Percentiles rank a stretch among this genome's conserved stretches.
phyloP scores from a whole-genome alignment of 2,888 invertebrate genomes.

The Caenorhabditis sp. region DNA sequence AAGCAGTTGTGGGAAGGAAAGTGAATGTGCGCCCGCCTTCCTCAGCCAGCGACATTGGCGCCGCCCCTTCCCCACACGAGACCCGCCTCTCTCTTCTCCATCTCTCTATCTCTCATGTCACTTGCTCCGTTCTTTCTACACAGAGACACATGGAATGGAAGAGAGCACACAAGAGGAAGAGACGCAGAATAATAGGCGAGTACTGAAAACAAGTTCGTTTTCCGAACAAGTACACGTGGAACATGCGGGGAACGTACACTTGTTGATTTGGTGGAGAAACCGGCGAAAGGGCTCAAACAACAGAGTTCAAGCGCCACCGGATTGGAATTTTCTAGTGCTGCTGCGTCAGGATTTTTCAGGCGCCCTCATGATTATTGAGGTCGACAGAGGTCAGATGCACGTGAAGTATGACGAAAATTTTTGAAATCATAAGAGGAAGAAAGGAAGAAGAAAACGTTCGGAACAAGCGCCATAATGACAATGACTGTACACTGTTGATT shows the following conservation, averaged over 20 bases:
- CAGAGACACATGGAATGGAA: constrained; percentile 1
- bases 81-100: constrained; percentile 4
- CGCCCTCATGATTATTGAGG: background rate
- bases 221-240: constrained; percentile 19
- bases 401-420: background rate
- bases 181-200: background rate
- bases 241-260: background rate
- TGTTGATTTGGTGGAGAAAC: constrained; percentile 10
- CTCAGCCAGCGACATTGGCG: background rate
- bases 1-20: constrained; percentile 4
- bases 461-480: constrained; percentile 13
- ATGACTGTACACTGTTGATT: background rate
- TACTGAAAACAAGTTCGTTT: constrained; percentile 17
- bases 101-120: background rate
- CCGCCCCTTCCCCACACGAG: constrained; percentile 22
- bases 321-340: constrained; percentile 4
- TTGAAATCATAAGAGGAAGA: background rate
- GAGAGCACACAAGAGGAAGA: background rate
- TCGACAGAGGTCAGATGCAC: background rate
- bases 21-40: constrained; percentile 19
- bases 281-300: constrained; percentile 8
- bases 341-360: background rate
- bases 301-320: constrained; percentile 10
- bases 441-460: background rate
- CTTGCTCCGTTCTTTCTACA: constrained; percentile 12